Base-by-base conservation (phyloP, 1,140 invertebrate genomes). In the Hestina assimilis region DNA sequence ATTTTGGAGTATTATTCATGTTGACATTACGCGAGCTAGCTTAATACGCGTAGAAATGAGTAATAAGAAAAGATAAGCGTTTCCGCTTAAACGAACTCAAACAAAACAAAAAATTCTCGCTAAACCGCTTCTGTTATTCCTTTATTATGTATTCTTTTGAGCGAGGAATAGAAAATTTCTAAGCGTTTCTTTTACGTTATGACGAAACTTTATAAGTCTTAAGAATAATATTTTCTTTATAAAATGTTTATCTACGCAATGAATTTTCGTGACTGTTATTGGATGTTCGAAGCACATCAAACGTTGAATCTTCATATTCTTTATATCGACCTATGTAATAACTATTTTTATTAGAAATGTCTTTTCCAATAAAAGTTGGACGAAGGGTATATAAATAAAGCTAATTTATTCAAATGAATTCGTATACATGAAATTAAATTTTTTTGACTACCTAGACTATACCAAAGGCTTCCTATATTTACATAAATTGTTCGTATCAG, bases 171-270 rank as follows among this genome's bases (percentile, higher is more conserved):
- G 19, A 45, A 28, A 26, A 15, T 2, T n/a, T n/a, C n/a, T n/a
- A 3, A 12, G 2, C n/a, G 6, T 5, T 43, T 14, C 11, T 26
- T 28, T 46, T 29, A 17, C 12, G 6, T 46, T n/a, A 28, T 14
- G 12, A 11, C 21, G 3, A 19, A 28, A 29, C 6, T 38, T 19
- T 3, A 19, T n/a, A 35, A 14, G 17, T n/a, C n/a, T 17, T 11
- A 19, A 47, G 5, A 12, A 47, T 33, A 47, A 47, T 35, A 35
- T 21, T 35, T 35, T 35, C 20, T 28, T 21, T 21, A 33, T 48
- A 48, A 48, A 48, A 48, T 35, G 19, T 21, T 48, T 48, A 48
- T 35, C 20, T 15, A 14, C 20, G 11, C 29, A 23, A 33, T 14
- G 20, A 33, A 31, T 43, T 4, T 48, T 48, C 45, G 29, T 33